Evolutionary conservation across 2,888 invertebrate species (phyloP), one percentile per base, ranked within the genome.

Genomic region (Ptilodon capucinus): DNA sequence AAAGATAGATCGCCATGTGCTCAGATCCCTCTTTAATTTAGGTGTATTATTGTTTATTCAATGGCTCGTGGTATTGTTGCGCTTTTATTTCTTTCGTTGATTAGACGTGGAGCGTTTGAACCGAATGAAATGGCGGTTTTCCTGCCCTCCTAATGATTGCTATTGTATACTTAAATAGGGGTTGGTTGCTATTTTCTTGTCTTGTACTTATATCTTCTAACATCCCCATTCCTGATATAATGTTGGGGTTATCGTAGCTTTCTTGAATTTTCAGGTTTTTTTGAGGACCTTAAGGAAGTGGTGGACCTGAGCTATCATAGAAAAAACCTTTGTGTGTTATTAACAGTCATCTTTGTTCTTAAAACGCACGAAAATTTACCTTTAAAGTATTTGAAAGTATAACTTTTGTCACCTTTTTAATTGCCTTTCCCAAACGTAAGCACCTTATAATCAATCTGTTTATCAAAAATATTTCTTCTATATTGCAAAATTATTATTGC

Each of bases 1-100:
- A 86, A 90, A 89, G 85, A 86, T 86, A 90, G 86, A 88, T 84
- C 86, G 86, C 83, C 87, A 88, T 84, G 86, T 87, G 87, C 79
- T 84, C 71, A 77, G 74, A 81, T 87, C 84, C 81, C 84, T 86
- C 79, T 77, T 76, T 79, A 77, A 81, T 76, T 81, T 72, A 69
- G 67, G 68, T 68, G 70, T 71, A 64, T 74, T 74, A 71, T 75
- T 71, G 69, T 63, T 65, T 71, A 66, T 62, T 62, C 57, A 58
- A 57, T 59, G 60, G 57, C 50, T 60, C 44, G 49, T 55, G 48
- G 48, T 62, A 56, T 48, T 52, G 50, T 60, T 64, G 41, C 44
- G 49, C 35, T 57, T 60, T 42, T 54, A 48, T 60, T 61, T 61
- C 51, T 49, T 57, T 55, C 60, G 59, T 56, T 57, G 56, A 66